Evolutionary conservation across 2,888 invertebrate genomes (phyloP).

Genomic region (Tiliacea aurago): DNA sequence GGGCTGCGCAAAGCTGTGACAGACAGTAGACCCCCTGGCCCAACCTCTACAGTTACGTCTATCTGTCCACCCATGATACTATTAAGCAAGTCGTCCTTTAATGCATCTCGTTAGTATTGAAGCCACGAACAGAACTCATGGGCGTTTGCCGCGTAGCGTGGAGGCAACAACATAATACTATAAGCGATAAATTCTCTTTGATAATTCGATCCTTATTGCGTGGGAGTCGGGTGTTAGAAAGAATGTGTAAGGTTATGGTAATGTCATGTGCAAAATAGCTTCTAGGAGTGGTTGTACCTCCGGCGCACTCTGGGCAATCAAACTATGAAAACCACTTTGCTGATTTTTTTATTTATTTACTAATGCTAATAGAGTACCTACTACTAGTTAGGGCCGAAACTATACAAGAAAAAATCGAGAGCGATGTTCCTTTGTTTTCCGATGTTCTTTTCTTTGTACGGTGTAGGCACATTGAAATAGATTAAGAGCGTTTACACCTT

Average conservation of each 20-base stretch:
- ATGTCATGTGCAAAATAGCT: conserved; percentile 12
- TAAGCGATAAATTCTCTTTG: conserved; percentile 39
- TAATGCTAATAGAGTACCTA: not conserved
- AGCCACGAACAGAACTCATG: conserved; percentile 29
- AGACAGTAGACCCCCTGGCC: no score
- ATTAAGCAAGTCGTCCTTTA: conserved; percentile 15
- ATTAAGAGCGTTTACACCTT: no score
- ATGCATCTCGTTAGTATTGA: conserved; percentile 21
- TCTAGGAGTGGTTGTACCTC: not conserved
- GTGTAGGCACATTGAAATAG: no score
- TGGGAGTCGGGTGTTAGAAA: conserved; percentile 13
- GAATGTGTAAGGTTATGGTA: conserved; percentile 25
- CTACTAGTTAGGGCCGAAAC: not conserved
- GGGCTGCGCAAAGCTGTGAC: no score
- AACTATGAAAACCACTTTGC: not conserved
- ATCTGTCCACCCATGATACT: not conserved
- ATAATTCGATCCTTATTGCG: conserved; percentile 27
- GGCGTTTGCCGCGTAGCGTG: conserved; percentile 4
- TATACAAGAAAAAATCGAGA: no score
- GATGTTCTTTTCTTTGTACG: no score
- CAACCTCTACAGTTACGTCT: not conserved
- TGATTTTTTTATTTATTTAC: not conserved
- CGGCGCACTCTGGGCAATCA: not conserved
- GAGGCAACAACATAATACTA: conserved; percentile 7
- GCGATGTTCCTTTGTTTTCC: no score